Base-by-base conservation (phyloP, 2,888 invertebrate genomes). In the Eulithis prunata region DNA sequence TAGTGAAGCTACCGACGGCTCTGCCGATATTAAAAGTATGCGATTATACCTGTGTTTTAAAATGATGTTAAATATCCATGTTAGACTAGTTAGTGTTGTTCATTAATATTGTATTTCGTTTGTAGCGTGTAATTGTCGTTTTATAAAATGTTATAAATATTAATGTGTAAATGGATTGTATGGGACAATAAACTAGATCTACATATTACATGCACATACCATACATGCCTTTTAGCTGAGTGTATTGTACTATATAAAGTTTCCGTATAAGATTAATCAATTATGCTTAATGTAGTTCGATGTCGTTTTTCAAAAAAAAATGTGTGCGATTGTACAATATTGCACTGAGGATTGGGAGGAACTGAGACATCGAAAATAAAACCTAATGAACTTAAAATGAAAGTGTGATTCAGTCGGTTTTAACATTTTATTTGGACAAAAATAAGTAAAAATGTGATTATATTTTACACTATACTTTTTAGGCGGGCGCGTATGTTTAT, bases 141-240 rank as follows among this genome's bases (percentile, higher is more conserved):
- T 69, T 64, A 64, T 63, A 64, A 69, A 68, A 69, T 66, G 47
- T 68, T 63, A 59, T 67, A 49, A 58, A 62, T 69, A 57, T 67
- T 64, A 57, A 68, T 59, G 68, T 71, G 63, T 72, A 69, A 58
- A 69, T 66, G 32, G 64, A 68, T 70, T 70, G 64, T 73, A 71
- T 64, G 70, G 57, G 73, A 73, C 73, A 73, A 73, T 73, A 73
- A 73, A 69, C 55, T 66, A 65, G 61, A 58, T 65, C 41, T 41
- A 63, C 64, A 69, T 49, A 21, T 47, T 14, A 62, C 54, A 60
- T 54, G 61, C 57, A 64, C 67, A 59, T 63, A 56, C 62, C 62
- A 36, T 13, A 43, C 61, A 62, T 62, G 66, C 66, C 57, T 57
- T 57, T 43, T 49, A 61, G 47, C 47, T 62, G 46, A 49, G 45